A percentile compares a stretch with the other conserved stretches of the same genome.
phyloP scores from a whole-genome alignment of 2,888 invertebrate genomes.

The Theretra japonica region DNA sequence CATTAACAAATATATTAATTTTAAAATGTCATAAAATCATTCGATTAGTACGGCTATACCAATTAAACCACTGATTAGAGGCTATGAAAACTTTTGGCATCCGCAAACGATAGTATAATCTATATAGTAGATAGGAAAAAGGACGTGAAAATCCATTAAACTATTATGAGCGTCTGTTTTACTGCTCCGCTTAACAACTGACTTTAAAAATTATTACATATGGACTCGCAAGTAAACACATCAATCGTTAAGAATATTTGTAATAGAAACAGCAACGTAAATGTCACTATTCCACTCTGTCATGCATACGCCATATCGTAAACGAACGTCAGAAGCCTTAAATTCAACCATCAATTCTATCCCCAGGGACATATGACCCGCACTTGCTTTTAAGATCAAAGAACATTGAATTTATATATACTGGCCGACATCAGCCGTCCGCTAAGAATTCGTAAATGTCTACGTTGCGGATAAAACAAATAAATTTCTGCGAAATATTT shows the following conservation, averaged over 20 bases:
- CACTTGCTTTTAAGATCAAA: conserved; percentile 16
- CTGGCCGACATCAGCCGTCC: neutral
- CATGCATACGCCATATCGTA: conserved; percentile 5
- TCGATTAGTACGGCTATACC: neutral
- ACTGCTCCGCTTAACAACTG: neutral
- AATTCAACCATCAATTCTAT: conserved; percentile 11
- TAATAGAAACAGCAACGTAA: neutral
- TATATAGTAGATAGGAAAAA: neutral
- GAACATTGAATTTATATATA: conserved; percentile 18
- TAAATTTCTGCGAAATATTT: conserved; percentile 4
- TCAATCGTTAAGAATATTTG: neutral
- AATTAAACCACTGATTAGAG: neutral
- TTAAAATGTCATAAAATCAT: too few species aligned
- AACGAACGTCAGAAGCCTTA: conserved; percentile 1
- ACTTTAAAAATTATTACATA: neutral
- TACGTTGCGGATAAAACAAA: conserved; percentile 3
- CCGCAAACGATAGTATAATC: neutral
- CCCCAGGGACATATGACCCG: neutral
- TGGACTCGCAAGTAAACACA: neutral
- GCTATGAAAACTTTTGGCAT: neutral
- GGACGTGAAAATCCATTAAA: conserved; percentile 10
- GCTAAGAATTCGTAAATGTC: conserved; percentile 15
- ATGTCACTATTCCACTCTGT: neutral
- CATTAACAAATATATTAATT: neutral
- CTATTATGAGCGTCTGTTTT: neutral